Conservation (phyloP, 1,140 invertebrate species). For the Thrips palmi region DNA sequence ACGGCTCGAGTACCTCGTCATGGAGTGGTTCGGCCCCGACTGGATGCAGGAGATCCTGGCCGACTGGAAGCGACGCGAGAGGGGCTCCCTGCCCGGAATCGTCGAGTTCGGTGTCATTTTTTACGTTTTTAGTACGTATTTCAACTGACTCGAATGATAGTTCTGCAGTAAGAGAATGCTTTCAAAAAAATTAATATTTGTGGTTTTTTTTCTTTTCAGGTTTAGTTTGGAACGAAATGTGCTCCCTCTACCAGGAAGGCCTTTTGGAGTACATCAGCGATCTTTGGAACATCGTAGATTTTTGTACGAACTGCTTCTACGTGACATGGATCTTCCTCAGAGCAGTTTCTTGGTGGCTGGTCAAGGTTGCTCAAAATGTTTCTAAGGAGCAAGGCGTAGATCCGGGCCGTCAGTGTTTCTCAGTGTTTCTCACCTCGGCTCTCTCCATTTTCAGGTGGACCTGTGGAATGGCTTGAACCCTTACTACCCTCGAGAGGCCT, state of each 20-base stretch:
- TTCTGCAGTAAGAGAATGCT: not conserved
- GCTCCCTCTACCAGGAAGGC: conserved; percentile 70
- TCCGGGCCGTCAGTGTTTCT: too few species aligned
- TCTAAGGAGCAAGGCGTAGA: too few species aligned
- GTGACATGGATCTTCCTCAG: conserved; percentile 77
- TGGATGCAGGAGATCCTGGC: conserved; percentile 49
- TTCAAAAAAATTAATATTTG: conserved; percentile 6
- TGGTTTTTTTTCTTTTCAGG: conserved; percentile 32
- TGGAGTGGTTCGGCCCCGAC: conserved; percentile 55
- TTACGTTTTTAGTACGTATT: conserved; percentile 59
- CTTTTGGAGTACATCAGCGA: conserved; percentile 79
- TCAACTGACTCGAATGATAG: not conserved
- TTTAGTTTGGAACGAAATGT: conserved; percentile 76
- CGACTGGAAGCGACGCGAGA: conserved; percentile 55
- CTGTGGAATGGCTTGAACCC: conserved; percentile 48
- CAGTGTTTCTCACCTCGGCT: too few species aligned
- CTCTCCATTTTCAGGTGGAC: conserved; percentile 44
- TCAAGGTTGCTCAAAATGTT: conserved; percentile 36
- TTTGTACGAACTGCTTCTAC: conserved; percentile 86
- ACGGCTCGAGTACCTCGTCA: conserved; percentile 51
- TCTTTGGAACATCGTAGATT: conserved; percentile 95
- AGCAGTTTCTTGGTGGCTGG: conserved; percentile 50
- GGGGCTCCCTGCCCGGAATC: conserved; percentile 65
- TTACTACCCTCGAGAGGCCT: conserved; percentile 66
- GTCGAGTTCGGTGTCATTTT: conserved; percentile 66